Base-by-base conservation (phyloP, 2,113 vertebrate species). In the Pleuronectes platessa region DNA sequence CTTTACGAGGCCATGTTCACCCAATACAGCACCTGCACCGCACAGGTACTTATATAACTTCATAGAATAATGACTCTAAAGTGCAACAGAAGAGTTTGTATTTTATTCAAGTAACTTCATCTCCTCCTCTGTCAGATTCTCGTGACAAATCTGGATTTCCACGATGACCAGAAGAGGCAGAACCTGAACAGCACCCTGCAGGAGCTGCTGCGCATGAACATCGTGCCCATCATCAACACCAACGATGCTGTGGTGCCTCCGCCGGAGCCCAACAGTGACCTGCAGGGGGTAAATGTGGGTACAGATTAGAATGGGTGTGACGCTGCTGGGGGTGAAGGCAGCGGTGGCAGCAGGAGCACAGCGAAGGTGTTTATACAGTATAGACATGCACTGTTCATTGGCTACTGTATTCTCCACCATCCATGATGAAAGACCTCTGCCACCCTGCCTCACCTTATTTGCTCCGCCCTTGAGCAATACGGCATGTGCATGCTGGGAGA, bases 241-340 rank as follows among this genome's bases (percentile, higher is more conserved):
- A 99, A 99, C 0, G 98, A 99, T 12, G 98, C 98, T 4, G 98
- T 99, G 69, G 97, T 97, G 84, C 96, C 98, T 45, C 98, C 98
- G 51, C 97, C 97, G 26, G 97, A 99, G 86, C 97, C 97, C 56
- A 97, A 98, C 89, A 98, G 96, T 81, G 98, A 99, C 90, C 96
- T 99, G 31, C 97, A 98, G 95, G 98, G 98, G 96, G 97, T 99
- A 97, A 97, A 97, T 96, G 96, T 97, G 96, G 95, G 96, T 97
- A 93, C 91, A 94, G 92, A 79, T 71, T 76, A 24, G 75, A 84
- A 78, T 67, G 85, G 89, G 83, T 68, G 61, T 37, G 35, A 58
- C 3, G 51, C 75, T 74, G 56, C 55, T 82, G 27, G 60, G 62
- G 49, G 68, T 83, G 80, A 49, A 26, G 69, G 72, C 63, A 53